Conservation (phyloP, 2,797 vertebrate genomes). For the Etheostoma nigrum region DNA sequence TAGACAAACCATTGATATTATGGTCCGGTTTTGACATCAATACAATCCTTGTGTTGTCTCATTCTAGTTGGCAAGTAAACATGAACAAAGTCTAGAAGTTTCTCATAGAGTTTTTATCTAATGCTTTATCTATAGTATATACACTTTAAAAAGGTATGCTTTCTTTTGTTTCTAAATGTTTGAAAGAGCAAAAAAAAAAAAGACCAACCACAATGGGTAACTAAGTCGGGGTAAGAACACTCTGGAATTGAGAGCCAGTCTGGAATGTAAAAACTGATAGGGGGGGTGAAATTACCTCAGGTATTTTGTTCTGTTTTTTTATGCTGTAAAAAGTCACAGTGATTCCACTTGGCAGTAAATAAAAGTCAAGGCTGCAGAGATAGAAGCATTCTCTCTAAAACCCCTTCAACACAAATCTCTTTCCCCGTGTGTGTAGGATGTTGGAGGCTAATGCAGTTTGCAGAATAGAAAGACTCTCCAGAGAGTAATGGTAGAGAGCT, state of each 20-base stretch:
- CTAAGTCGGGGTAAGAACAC: slow-evolving; percentile 50
- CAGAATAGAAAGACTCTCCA: slow-evolving; percentile 25
- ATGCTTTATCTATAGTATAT: slow-evolving; percentile 70
- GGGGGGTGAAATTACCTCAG: background rate
- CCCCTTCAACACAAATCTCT: slow-evolving; percentile 15
- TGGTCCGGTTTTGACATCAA: slow-evolving; percentile 73
- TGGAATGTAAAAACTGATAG: slow-evolving; percentile 46
- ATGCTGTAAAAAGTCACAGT: slow-evolving; percentile 71
- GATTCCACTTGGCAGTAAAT: slow-evolving; percentile 68
- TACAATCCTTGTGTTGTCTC: slow-evolving; percentile 75
- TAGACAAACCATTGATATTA: slow-evolving; percentile 64
- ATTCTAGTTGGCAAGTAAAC: slow-evolving; percentile 83
- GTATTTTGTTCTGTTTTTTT: slow-evolving; percentile 11
- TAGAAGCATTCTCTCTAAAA: slow-evolving; percentile 3
- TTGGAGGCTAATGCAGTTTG: slow-evolving; percentile 15
- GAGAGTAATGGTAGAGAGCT: slow-evolving; percentile 21
- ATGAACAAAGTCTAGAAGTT: slow-evolving; percentile 68
- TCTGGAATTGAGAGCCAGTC: slow-evolving; percentile 67
- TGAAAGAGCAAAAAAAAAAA: slow-evolving; percentile 43
- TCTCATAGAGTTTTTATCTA: slow-evolving; percentile 63
- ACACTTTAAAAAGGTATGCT: slow-evolving; percentile 68
- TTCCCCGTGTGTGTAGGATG: background rate
- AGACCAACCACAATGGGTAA: slow-evolving; percentile 44
- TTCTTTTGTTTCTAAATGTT: slow-evolving; percentile 30
- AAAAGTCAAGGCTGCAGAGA: slow-evolving; percentile 29